phyloP scores from a whole-genome alignment of 2,113 vertebrate genomes.

The Marmota monax region DNA sequence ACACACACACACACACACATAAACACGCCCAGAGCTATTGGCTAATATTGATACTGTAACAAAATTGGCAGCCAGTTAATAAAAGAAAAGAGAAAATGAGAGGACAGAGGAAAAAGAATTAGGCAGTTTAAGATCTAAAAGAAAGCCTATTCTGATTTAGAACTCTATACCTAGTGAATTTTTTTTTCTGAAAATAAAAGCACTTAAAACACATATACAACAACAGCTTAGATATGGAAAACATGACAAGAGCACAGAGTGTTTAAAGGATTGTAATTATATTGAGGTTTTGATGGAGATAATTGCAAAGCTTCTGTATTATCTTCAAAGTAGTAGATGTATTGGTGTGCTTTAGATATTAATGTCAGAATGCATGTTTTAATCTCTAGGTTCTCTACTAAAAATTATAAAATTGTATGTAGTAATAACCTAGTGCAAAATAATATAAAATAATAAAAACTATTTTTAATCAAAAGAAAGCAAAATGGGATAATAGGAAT shows the following conservation, averaged over 20 bases:
- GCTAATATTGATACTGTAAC: neutral
- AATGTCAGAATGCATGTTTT: neutral
- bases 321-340: neutral
- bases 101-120: neutral
- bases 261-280: neutral
- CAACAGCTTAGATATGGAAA: neutral
- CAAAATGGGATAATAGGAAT: neutral
- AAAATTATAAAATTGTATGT: neutral
- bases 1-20: neutral
- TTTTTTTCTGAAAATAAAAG: neutral
- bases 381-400: neutral
- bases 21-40: rapidly evolving
- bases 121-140: neutral
- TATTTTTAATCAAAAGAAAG: neutral
- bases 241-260: neutral
- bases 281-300: neutral
- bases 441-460: neutral
- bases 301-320: neutral
- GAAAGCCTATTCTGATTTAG: neutral
- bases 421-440: neutral
- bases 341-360: neutral
- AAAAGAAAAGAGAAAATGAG: neutral
- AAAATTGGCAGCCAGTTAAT: neutral
- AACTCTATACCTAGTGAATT: neutral
- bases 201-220: neutral